A percentile compares a stretch with the other conserved stretches of the same genome.
Conservation (phyloP, 2,113 vertebrate genomes). For the Gila orcuttii region DNA sequence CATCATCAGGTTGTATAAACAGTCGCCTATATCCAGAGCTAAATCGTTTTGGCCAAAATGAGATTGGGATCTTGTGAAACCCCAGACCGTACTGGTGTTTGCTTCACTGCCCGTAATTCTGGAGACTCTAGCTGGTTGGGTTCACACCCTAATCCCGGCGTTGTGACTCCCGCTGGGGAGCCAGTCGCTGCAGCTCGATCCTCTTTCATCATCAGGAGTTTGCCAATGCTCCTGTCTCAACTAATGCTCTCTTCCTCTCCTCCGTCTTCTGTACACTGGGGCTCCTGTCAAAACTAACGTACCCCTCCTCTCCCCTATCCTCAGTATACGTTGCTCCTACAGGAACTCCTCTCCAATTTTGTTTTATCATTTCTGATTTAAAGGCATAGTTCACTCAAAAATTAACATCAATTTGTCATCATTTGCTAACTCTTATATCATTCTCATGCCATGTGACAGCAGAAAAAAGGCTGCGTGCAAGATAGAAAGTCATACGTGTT, state of each 20-base stretch:
- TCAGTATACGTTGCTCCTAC: neutral
- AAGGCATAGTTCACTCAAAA: neutral
- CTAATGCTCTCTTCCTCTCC: conserved; percentile 15
- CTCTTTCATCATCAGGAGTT: conserved; percentile 35
- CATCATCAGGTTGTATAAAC: neutral
- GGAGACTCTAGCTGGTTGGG: conserved; percentile 7
- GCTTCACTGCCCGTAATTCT: conserved; percentile 3
- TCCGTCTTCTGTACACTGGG: neutral
- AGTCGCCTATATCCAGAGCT: neutral
- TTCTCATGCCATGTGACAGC: neutral
- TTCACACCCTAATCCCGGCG: conserved; percentile 25
- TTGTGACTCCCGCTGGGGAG: neutral
- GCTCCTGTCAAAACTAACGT: conserved; percentile 5
- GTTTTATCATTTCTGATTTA: neutral
- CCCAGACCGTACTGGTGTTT: neutral
- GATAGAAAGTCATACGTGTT: neutral
- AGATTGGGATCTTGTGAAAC: conserved; percentile 14
- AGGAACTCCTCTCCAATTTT: neutral
- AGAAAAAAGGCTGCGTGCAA: neutral
- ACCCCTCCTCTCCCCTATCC: neutral
- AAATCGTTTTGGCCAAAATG: conserved; percentile 8
- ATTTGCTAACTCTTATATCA: neutral
- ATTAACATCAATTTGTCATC: neutral
- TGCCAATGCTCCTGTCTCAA: conserved; percentile 20
- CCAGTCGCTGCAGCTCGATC: neutral